These are phyloP conservation scores for Neolamprologus fasciatus DNA, from an alignment of 2,113 vertebrate genomes.

Conservation along the genomic window DNA sequence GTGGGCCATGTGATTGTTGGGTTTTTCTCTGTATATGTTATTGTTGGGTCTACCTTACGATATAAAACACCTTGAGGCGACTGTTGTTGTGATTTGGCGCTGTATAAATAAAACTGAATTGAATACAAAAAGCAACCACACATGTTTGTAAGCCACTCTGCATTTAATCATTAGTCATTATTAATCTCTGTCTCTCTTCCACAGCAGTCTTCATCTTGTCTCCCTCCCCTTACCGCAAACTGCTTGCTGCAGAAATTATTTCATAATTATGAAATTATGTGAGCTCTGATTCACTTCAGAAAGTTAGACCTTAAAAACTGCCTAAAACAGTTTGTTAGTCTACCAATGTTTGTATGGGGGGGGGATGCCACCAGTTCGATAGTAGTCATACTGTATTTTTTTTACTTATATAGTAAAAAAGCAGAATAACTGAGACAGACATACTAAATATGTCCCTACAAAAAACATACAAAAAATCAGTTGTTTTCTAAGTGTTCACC, in stretches of 20 bases:
- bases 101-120: neutral
- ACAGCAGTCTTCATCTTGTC: neutral
- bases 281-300: neutral
- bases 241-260: neutral
- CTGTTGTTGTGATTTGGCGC: neutral
- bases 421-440: neutral
- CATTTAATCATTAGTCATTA: neutral
- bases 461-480: neutral
- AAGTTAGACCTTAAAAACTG: neutral
- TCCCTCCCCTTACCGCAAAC: neutral
- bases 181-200: neutral
- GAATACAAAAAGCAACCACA: neutral
- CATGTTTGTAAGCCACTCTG: neutral
- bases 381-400: neutral
- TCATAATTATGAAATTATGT: neutral
- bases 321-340: neutral
- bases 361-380: neutral
- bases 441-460: neutral
- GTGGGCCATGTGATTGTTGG: fast-evolving
- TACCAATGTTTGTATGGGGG: neutral
- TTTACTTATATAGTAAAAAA: neutral
- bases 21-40: neutral
- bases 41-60: neutral
- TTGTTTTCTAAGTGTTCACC: neutral
- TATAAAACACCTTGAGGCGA: neutral